Evolutionary conservation across 2,888 invertebrate species (phyloP).

Genomic region (Aphidoletes aphidimyza): DNA sequence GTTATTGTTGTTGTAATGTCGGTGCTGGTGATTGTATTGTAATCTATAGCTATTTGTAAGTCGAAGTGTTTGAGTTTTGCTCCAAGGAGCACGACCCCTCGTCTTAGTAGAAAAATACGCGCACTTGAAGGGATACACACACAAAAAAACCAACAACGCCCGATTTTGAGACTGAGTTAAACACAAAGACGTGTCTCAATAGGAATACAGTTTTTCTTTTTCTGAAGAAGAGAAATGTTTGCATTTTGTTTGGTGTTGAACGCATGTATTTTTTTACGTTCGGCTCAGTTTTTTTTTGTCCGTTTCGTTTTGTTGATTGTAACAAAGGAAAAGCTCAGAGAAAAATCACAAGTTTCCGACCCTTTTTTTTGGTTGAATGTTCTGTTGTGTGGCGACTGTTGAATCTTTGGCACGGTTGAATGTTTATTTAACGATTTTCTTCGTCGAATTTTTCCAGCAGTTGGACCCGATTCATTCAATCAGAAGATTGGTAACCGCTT

Average conservation of each 20-base stretch:
- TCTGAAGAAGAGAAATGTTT: constrained; percentile 12
- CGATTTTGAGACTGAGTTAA: too few relatives aligned
- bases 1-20: neutral
- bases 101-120: neutral
- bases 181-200: constrained; percentile 7
- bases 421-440: constrained; percentile 22
- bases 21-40: constrained; percentile 48
- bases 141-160: neutral
- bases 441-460: constrained; percentile 21
- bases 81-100: constrained; percentile 51
- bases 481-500: constrained; percentile 54
- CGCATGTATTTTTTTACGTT: too few relatives aligned
- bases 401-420: neutral
- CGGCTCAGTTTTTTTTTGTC: neutral
- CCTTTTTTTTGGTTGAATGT: neutral
- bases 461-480: constrained; percentile 52
- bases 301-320: neutral
- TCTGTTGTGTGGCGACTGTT: neutral
- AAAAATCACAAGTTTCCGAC: constrained; percentile 53
- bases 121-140: neutral
- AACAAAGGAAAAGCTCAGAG: constrained; percentile 53
- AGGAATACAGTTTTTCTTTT: constrained; percentile 24
- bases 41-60: constrained; percentile 54
- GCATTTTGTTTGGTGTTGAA: constrained; percentile 1
- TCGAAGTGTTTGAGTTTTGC: constrained; percentile 54